These are phyloP conservation scores for Coremacera marginata DNA, from an alignment of 2,888 invertebrate genomes.

Conservation along the genomic window DNA sequence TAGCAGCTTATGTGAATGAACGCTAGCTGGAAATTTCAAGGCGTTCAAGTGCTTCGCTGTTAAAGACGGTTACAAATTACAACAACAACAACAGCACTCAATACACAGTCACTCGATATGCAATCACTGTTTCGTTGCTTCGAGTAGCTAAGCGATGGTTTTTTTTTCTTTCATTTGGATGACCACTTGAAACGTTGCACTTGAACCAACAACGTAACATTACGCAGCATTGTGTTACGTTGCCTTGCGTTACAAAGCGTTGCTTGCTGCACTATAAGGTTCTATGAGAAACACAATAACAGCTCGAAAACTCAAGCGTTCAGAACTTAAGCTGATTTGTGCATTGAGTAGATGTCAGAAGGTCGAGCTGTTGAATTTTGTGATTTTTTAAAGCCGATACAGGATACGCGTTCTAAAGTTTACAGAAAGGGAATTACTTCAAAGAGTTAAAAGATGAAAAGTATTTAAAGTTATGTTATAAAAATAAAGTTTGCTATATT, in stretches of 20 bases:
- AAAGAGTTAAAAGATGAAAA: background rate
- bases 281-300: background rate
- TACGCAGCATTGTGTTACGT: background rate
- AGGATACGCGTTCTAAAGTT: background rate
- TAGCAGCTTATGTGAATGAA: background rate
- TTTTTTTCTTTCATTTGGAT: background rate
- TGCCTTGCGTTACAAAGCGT: background rate
- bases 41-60: background rate
- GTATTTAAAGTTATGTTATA: background rate
- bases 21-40: background rate
- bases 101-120: background rate
- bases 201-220: background rate
- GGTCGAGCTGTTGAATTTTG: background rate
- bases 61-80: background rate
- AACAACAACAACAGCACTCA: background rate
- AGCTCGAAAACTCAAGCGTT: background rate
- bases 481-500: too few species aligned
- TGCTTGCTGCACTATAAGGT: background rate
- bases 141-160: background rate
- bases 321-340: slow-evolving; percentile 14
- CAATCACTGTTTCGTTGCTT: background rate
- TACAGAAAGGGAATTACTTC: background rate
- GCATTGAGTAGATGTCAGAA: slow-evolving; percentile 17
- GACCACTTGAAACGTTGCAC: slow-evolving; percentile 8
- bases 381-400: too few species aligned